Percentiles rank a stretch among this genome's conserved stretches.
phyloP scores from a whole-genome alignment of 2,797 vertebrate genomes.

The Trachurus trachurus region DNA sequence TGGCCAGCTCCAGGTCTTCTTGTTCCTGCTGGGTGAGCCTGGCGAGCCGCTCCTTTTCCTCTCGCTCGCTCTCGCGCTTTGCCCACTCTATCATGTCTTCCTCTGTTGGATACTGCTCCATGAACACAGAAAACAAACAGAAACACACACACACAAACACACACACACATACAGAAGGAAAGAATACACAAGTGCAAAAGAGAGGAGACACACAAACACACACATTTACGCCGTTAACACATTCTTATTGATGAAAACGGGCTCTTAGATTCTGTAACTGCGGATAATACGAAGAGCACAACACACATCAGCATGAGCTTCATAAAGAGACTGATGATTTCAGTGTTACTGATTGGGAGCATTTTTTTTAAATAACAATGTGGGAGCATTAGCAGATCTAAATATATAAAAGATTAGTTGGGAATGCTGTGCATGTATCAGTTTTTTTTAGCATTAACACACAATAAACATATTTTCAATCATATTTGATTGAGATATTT shows the following conservation, averaged over 20 bases:
- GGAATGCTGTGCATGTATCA: neutral
- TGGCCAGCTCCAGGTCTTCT: slow-evolving; percentile 98
- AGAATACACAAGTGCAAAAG: slow-evolving; percentile 35
- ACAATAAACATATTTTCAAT: neutral
- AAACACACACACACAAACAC: slow-evolving; percentile 38
- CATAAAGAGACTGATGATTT: neutral
- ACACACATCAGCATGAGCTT: neutral
- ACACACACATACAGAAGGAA: slow-evolving; percentile 37
- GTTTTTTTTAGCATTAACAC: neutral
- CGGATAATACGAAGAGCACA: neutral
- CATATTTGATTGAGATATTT: neutral
- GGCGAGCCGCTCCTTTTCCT: slow-evolving; percentile 96
- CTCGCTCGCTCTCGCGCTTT: slow-evolving; percentile 97
- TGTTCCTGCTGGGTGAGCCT: slow-evolving; percentile 97
- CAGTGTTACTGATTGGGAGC: neutral
- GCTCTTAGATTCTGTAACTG: neutral
- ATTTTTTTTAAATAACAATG: neutral
- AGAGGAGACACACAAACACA: slow-evolving; percentile 54
- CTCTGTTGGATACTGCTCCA: slow-evolving; percentile 95
- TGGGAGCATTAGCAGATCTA: neutral
- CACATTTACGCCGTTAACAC: slow-evolving; percentile 48
- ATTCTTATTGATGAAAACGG: slow-evolving; percentile 19
- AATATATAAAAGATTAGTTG: neutral
- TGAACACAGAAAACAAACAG: slow-evolving; percentile 67
- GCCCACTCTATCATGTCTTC: slow-evolving; percentile 99